Evolutionary conservation across 1,140 invertebrate genomes (phyloP).

Genomic region (Pseudomyrmex pallidus): DNA sequence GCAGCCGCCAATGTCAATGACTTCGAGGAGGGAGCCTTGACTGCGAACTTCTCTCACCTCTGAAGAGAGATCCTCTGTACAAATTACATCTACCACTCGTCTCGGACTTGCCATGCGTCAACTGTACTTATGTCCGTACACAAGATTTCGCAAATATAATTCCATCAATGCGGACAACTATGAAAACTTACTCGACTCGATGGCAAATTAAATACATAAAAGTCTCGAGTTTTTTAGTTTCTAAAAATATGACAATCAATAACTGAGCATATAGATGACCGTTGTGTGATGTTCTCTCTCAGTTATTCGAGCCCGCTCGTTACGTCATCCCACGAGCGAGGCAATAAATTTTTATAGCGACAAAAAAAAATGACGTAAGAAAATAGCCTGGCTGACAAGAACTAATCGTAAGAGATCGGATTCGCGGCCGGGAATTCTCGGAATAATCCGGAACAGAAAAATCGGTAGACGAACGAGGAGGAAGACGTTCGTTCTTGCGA

Average conservation of each 20-base stretch:
- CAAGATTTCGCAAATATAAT: not conserved
- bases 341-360: constrained; percentile 26
- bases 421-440: constrained; percentile 25
- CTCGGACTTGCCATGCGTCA: constrained; percentile 44
- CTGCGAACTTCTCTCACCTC: constrained; percentile 76
- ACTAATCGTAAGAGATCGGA: constrained; percentile 29
- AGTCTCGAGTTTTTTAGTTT: not conserved
- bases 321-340: constrained; percentile 7
- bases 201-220: not conserved
- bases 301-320: constrained; percentile 19
- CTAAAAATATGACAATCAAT: not conserved
- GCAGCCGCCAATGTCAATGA: constrained; percentile 77
- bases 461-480: constrained; percentile 51
- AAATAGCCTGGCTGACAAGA: not conserved
- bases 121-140: constrained; percentile 37
- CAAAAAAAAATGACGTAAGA: constrained; percentile 13
- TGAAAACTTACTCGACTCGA: not conserved
- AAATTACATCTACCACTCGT: constrained; percentile 66
- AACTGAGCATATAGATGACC: constrained; percentile 3
- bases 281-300: constrained; percentile 9
- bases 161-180: not conserved
- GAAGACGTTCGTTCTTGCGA: constrained; percentile 71
- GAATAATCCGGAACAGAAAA: constrained; percentile 34
- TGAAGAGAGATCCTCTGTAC: constrained; percentile 66
- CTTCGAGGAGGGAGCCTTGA: constrained; percentile 77